A percentile compares a stretch with the other conserved stretches of the same genome.
These are phyloP conservation scores for Aromia moschata DNA, from an alignment of 2,888 invertebrate species.

Conservation along the genomic window DNA sequence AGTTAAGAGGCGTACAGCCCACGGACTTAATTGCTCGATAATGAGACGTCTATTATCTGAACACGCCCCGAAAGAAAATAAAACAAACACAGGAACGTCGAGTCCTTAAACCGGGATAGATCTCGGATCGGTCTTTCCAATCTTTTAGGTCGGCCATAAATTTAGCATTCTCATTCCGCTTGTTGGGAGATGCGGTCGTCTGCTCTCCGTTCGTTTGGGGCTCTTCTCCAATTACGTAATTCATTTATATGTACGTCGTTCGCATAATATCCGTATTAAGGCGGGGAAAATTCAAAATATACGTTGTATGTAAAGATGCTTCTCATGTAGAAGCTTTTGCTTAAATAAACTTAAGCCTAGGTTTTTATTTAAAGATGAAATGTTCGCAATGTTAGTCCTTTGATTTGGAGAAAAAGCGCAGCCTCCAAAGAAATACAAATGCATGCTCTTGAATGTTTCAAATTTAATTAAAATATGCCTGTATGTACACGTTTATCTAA, in stretches of 20 bases:
- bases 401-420: too few relatives aligned
- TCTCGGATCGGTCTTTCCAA: conserved; percentile 18
- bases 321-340: too few relatives aligned
- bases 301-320: too few relatives aligned
- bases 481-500: too few relatives aligned
- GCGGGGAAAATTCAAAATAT: background rate
- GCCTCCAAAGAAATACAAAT: too few relatives aligned
- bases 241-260: conserved; percentile 19
- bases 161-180: conserved; percentile 20
- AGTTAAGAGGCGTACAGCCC: too few relatives aligned
- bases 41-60: background rate
- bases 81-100: conserved; percentile 16
- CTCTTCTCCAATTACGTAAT: conserved; percentile 16
- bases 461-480: too few relatives aligned
- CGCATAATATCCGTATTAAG: conserved; percentile 11
- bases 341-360: too few relatives aligned
- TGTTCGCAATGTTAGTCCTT: too few relatives aligned
- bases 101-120: conserved; percentile 20
- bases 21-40: background rate
- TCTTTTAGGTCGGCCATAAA: conserved; percentile 22
- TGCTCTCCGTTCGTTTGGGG: conserved; percentile 13
- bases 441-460: too few relatives aligned
- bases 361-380: too few relatives aligned
- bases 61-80: conserved; percentile 1
- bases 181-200: conserved; percentile 16